Percentiles rank a stretch among this genome's conserved stretches.
These are phyloP conservation scores for Calephelis perditalis DNA, from an alignment of 2,888 invertebrate genomes.

Conservation along the genomic window DNA sequence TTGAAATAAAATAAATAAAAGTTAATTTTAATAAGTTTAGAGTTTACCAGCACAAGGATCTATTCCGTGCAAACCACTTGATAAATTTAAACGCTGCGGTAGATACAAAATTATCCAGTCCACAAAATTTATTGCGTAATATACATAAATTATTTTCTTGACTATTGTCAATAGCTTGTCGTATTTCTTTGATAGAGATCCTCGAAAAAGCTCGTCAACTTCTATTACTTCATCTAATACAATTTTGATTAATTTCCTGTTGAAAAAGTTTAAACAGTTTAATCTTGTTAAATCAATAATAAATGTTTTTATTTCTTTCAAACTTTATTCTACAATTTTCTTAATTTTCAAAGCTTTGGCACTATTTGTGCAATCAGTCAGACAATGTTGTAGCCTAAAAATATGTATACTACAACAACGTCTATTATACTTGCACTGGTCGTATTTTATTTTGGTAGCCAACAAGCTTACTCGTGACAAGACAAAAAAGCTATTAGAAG, in stretches of 20 bases:
- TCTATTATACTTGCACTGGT: too few species aligned
- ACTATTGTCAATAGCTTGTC: constrained; percentile 1
- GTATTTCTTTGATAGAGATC: neutral
- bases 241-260: constrained; percentile 7
- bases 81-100: constrained; percentile 12
- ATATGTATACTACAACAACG: too few species aligned
- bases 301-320: too few species aligned
- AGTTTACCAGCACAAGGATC: constrained; percentile 15
- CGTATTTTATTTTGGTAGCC: too few species aligned
- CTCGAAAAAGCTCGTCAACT: neutral
- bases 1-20: too few species aligned
- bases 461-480: too few species aligned
- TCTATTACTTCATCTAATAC: constrained; percentile 7
- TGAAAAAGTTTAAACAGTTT: neutral
- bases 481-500: too few species aligned
- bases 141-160: constrained; percentile 7
- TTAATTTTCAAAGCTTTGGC: too few species aligned
- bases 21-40: too few species aligned
- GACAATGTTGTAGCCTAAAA: too few species aligned
- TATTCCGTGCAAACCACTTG: constrained; percentile 6
- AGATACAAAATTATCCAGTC: constrained; percentile 2
- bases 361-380: too few species aligned
- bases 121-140: constrained; percentile 8
- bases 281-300: neutral
- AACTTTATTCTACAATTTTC: too few species aligned